A percentile compares a stretch with the other conserved stretches of the same genome.
Conservation (phyloP, 2,113 vertebrate genomes). For the Cygnus buccinator region DNA sequence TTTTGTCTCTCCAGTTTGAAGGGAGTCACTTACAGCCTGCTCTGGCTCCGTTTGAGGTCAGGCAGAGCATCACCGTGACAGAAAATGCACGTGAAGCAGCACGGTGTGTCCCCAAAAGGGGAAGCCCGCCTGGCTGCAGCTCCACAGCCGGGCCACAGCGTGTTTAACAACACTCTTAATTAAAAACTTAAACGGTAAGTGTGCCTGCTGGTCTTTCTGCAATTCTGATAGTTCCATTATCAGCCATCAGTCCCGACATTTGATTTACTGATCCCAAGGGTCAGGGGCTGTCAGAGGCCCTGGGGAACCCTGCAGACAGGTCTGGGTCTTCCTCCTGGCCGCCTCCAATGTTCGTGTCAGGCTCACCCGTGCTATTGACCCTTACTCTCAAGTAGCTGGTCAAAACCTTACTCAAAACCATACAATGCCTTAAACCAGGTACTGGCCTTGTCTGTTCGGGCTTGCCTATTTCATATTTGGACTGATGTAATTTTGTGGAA, state of each 20-base stretch:
- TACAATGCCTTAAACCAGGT: not conserved
- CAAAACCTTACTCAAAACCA: not conserved
- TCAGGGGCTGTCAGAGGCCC: not conserved
- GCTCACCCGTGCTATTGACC: not conserved
- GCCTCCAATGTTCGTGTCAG: rapidly evolving
- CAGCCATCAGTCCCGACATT: not conserved
- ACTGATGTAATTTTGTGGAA: not conserved
- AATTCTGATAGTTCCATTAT: not conserved
- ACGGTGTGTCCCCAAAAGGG: not conserved
- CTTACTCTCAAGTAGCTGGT: not conserved
- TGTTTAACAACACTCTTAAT: not conserved
- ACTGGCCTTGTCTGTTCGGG: not conserved
- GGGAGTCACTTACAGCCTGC: not conserved
- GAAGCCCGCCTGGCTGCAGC: not conserved
- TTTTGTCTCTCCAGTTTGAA: not conserved
- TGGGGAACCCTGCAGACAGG: not conserved
- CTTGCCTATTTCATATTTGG: not conserved
- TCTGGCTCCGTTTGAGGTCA: not conserved
- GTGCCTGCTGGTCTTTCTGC: not conserved
- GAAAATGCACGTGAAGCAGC: not conserved
- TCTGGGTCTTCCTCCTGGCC: not conserved
- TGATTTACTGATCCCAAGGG: not conserved
- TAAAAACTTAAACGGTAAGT: not conserved
- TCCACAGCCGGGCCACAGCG: rapidly evolving
- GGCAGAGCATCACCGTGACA: not conserved